Evolutionary conservation across 2,113 vertebrate genomes (phyloP), one percentile per base, ranked within the genome.

Genomic region (Terrapene triunguis): DNA sequence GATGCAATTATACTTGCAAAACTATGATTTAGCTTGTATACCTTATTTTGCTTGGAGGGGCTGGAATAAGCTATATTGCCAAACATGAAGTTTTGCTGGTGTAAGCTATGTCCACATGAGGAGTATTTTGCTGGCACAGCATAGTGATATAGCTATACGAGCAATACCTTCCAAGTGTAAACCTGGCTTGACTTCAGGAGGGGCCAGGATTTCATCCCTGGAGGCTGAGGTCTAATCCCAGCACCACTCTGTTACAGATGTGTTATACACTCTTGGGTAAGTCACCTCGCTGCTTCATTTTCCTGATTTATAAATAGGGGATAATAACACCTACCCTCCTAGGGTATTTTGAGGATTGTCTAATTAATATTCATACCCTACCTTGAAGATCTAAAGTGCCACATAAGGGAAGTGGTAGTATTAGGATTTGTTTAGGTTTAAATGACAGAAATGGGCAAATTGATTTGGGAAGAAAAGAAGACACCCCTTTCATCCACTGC

Each of bases 401-500:
- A 81, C 24, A 78, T 22, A 48, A 82, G 10, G 50, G 44, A 35
- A 17, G 22, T 12, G 19, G 62, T 89, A 72, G 80, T 93, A 85
- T 92, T 54, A 82, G 84, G 25, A 3, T 82, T 94, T 95, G 78
- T 57, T 74, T 87, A 87, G 38, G 79, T 11, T 88, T 80, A 91
- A 93, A 80, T 85, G 22, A 88, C 22, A 89, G 24, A 76, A 54
- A 88, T 94, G 87, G 47, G 50, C 25, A 91, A 94, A 93, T 44
- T 29, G 11, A 1, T 96, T 95, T 74, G 32, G 32, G 74, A 95
- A 87, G 62, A 83, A 85, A 89, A 89, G 89, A 29, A 1, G 0
- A 2, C 35, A 79, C 8, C 6, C 2, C 13, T 51, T 4, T 93
- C 91, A 57, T 92, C n/a, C 85, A 76, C 6, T 90, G 57, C 47